Base-by-base conservation (phyloP, 92 coral and sea anemone species). In the Epizoanthus stellaris region DNA sequence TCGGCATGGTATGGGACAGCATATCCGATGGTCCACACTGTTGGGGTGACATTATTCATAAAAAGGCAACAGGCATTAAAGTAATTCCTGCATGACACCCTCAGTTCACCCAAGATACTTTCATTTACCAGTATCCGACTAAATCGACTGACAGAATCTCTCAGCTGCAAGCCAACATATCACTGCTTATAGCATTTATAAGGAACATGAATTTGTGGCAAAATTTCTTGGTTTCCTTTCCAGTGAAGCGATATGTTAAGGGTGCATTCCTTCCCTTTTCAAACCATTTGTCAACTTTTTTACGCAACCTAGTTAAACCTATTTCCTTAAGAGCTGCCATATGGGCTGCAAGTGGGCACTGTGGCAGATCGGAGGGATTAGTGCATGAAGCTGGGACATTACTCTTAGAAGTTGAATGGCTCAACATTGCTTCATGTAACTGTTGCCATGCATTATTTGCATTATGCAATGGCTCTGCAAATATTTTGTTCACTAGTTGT, bases 381-480 rank as follows among this genome's bases (percentile, higher is more conserved):
- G 43, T 66, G 60, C 76, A 86, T 69, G 80, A 61, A 42, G 90
- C 56, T 80, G 86, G 90, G 85, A 87, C 30, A 62, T 40, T 76
- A n/a, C 91, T 88, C 49, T 85, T 80, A 59, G 56, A 52, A 80
- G 12, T 52, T 73, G 85, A 80, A 69, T 83, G 80, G 36, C 67
- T 68, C 42, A 89, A 58, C 79, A 90, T 75, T 40, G 70, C 67
- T 25, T 56, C 69, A 77, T 88, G 82, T 59, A 81, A 85, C 76
- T 87, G 87, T 66, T 90, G 90, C 93, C 95, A 92, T 3, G 86
- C 93, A 87, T 90, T 92, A 63, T 92, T 92, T 45, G 80, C 73
- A 76, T 90, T 90, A 80, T 92, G 91, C 25, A 92, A 67, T 25
- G 93, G 95, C 57, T 85, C 93, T 68, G 90, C 88, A 76, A 38